Conservation (phyloP, 2,888 invertebrate genomes). For the Holacanthella duospinosa region DNA sequence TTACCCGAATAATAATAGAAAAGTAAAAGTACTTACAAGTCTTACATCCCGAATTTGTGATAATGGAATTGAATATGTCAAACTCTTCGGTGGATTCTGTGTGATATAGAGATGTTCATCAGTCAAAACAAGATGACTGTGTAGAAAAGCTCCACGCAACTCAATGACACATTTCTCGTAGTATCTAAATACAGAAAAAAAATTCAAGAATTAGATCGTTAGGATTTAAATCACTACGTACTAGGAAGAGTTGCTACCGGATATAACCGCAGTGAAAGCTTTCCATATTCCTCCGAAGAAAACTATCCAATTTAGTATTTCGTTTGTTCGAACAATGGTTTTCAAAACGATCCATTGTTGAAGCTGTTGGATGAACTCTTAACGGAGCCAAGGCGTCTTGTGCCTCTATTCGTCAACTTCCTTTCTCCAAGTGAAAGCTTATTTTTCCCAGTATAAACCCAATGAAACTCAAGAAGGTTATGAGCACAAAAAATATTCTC, state of each 20-base stretch:
- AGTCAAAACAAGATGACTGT: constrained; percentile 27
- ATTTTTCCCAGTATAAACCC: too few species aligned
- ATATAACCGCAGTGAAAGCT: constrained; percentile 25
- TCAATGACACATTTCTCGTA: constrained; percentile 36
- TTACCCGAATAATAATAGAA: too few species aligned
- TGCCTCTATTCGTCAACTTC: neutral
- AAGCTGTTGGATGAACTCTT: too few species aligned
- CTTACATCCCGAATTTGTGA: constrained; percentile 26
- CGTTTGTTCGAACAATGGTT: constrained; percentile 12
- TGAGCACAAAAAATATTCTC: too few species aligned
- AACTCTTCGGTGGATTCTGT: constrained; percentile 34
- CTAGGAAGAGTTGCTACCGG: constrained; percentile 18
- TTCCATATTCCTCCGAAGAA: constrained; percentile 29
- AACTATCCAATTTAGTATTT: constrained; percentile 35
- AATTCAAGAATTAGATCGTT: too few species aligned
- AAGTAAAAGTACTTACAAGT: constrained; percentile 26
- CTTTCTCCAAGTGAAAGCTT: neutral
- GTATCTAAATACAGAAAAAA: constrained; percentile 22
- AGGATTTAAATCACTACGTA: neutral
- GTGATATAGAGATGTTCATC: constrained; percentile 30
- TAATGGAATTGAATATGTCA: constrained; percentile 25
- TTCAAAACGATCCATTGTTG: neutral
- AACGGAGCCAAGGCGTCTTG: too few species aligned
- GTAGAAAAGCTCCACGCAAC: constrained; percentile 25
- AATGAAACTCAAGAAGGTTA: too few species aligned